phyloP scores from a whole-genome alignment of 2,888 invertebrate genomes.

The Chromoteleia sp. region DNA sequence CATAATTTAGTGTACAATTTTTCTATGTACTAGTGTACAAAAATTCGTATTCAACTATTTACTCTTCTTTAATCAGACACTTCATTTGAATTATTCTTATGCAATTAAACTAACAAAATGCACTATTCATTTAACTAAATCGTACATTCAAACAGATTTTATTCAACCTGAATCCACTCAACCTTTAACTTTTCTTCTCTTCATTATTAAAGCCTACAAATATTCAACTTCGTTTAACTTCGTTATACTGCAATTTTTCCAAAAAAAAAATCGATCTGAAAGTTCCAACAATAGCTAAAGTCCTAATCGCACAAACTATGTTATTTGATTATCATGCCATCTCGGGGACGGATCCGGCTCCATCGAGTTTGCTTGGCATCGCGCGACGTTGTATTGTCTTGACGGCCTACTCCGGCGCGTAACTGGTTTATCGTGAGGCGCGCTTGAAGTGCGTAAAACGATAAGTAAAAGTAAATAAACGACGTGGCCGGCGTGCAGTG shows the following conservation, averaged over 20 bases:
- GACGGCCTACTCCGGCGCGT: constrained; percentile 52
- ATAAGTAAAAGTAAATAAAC: constrained; percentile 71
- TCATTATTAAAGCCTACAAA: constrained; percentile 13
- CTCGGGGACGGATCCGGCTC: constrained; percentile 7
- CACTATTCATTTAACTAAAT: not conserved
- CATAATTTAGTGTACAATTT: no score
- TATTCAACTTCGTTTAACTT: constrained; percentile 12
- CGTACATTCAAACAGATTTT: not conserved
- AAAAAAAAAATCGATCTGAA: not conserved
- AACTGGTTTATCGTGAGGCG: constrained; percentile 66
- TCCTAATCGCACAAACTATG: not conserved
- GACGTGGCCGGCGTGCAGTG: constrained; percentile 61
- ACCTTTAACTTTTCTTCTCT: constrained; percentile 8
- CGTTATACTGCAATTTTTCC: not conserved
- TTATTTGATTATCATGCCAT: constrained; percentile 3
- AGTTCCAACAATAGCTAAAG: constrained; percentile 12
- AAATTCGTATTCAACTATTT: no score
- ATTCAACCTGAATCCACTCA: not conserved
- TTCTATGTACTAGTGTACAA: no score
- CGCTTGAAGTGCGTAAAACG: constrained; percentile 69
- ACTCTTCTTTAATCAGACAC: not conserved
- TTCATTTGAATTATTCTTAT: not conserved
- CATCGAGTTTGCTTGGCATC: constrained; percentile 11
- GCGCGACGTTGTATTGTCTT: constrained; percentile 49
- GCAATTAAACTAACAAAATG: not conserved